Evolutionary conservation across 2,797 vertebrate genomes (phyloP).

Genomic region (Artibeus lituratus): DNA sequence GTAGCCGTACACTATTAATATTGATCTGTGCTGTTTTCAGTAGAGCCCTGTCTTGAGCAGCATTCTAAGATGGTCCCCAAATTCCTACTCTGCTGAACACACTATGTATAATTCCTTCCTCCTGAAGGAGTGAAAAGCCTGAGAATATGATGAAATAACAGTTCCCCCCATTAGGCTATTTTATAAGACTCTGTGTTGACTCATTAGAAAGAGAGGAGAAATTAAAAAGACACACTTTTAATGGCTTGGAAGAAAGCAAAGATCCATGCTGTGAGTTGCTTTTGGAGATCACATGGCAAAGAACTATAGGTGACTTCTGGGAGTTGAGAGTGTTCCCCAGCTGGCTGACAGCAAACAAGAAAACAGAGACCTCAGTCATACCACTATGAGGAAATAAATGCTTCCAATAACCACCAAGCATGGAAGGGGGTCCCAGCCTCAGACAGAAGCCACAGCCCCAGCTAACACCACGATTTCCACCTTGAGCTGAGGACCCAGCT

Average conservation of each 20-base stretch:
- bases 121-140: neutral
- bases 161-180: neutral
- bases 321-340: neutral
- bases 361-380: neutral
- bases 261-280: neutral
- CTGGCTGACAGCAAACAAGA: neutral
- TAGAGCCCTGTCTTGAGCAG: neutral
- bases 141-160: neutral
- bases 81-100: neutral
- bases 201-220: neutral
- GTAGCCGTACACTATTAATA: neutral
- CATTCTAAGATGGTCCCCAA: neutral
- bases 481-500: neutral
- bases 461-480: accelerated
- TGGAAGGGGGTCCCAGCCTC: neutral
- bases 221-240: neutral
- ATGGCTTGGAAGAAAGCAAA: neutral
- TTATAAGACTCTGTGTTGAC: neutral
- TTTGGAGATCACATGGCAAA: accelerated
- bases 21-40: neutral
- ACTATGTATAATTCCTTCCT: neutral
- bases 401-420: neutral
- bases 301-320: neutral
- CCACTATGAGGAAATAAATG: neutral
- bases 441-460: neutral